These are phyloP conservation scores for Botia almorhae DNA, from an alignment of 2,797 vertebrate genomes.

Conservation along the genomic window DNA sequence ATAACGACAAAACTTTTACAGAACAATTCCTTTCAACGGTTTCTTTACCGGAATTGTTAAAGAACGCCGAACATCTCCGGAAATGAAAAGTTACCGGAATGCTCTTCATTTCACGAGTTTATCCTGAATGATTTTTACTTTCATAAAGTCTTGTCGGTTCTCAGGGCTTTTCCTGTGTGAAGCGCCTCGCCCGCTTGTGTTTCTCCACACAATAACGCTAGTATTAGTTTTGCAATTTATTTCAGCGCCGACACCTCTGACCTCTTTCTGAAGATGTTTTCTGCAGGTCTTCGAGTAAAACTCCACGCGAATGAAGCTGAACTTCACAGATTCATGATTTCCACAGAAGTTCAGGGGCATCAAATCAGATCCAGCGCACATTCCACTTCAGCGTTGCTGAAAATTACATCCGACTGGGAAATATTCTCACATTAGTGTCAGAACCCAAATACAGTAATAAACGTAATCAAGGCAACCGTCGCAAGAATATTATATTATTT, in stretches of 20 bases:
- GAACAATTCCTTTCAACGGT: too few species aligned
- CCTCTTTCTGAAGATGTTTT: slow-evolving; percentile 41
- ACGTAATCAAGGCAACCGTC: neutral
- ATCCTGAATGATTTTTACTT: neutral
- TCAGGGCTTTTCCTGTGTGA: slow-evolving; percentile 3
- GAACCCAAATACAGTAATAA: neutral
- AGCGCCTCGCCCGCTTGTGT: neutral
- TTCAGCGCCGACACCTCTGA: slow-evolving; percentile 21
- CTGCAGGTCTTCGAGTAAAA: slow-evolving; percentile 17
- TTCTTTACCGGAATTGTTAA: too few species aligned
- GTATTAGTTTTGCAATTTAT: slow-evolving; percentile 43
- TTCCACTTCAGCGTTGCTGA: neutral
- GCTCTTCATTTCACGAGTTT: neutral
- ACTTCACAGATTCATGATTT: slow-evolving; percentile 28
- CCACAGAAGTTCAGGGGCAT: slow-evolving; percentile 44
- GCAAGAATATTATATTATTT: too few species aligned
- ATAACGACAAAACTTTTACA: too few species aligned
- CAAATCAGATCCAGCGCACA: slow-evolving; percentile 25
- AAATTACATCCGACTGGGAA: neutral
- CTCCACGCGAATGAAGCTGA: slow-evolving; percentile 34
- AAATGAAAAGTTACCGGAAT: neutral
- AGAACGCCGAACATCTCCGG: neutral
- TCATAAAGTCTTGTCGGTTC: neutral
- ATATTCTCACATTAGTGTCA: neutral
- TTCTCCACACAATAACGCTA: slow-evolving; percentile 26